Percentiles rank a stretch among this genome's conserved stretches.
phyloP scores from a whole-genome alignment of 92 coral and sea anemone species.

The Ricordea florida region DNA sequence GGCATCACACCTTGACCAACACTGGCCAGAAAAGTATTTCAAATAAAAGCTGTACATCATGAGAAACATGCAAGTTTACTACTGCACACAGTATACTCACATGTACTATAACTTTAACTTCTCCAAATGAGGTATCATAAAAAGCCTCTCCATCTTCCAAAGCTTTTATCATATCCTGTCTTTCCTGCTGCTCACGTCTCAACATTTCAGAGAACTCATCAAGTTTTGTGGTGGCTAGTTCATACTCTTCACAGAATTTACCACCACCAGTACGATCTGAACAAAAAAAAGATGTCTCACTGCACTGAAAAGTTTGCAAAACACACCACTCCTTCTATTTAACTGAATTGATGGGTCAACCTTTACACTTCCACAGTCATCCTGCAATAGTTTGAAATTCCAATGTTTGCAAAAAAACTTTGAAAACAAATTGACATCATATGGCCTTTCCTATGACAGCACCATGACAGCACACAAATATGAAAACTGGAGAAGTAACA shows the following conservation, averaged over 20 bases:
- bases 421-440: neutral
- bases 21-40: too few species aligned
- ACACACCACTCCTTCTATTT: too few species aligned
- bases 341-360: too few species aligned
- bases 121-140: conserved; percentile 90
- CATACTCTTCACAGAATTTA: conserved; percentile 91
- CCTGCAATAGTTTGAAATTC: too few species aligned
- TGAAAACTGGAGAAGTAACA: too few species aligned
- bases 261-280: conserved; percentile 96
- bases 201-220: conserved; percentile 79
- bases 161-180: conserved; percentile 44
- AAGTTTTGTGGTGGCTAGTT: conserved; percentile 81
- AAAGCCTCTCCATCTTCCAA: conserved; percentile 92
- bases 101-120: conserved; percentile 95
- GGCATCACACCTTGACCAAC: too few species aligned
- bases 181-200: conserved; percentile 73
- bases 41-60: too few species aligned
- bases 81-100: conserved; percentile 82
- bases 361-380: too few species aligned
- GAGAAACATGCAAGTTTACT: neutral
- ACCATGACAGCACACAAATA: too few species aligned
- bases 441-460: too few species aligned
- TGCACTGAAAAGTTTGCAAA: too few species aligned
- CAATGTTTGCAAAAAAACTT: neutral
- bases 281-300: neutral